Evolutionary conservation across 2,888 invertebrate species (phyloP), one percentile per base, ranked within the genome.

Genomic region (Diarsia brunnea): DNA sequence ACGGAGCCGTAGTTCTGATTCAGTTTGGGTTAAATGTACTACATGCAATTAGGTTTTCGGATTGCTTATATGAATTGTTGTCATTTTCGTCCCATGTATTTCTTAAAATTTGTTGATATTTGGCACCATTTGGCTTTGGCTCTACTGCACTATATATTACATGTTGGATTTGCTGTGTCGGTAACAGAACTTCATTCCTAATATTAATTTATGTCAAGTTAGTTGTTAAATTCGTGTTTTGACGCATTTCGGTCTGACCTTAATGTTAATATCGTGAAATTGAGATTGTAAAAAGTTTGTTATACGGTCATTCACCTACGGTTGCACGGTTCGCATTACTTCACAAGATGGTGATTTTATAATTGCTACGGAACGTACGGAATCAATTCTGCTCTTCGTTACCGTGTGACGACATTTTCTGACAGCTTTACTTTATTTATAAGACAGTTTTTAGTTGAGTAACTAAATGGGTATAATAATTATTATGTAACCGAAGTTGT

Each of bases 371-470:
- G 67, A 77, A 84, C 78, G 72, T 81, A 76, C 65, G 61, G 72
- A 79, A 72, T 78, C 61, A 77, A 67, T 71, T 64, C 51, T 75
- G 81, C 71, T 75, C 79, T 82, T 85, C 85, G 88, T 89, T 91
- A 91, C 90, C 89, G 86, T 87, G 79, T 81, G 77, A 85, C 87
- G 87, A 90, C 88, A 90, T 89, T 92, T 93, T 92, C 89, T 89
- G 93, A 95, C 94, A 95, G 95, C 95, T 96, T 95, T 95, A 95
- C 92, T 94, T 94, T 93, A 91, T 93, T 93, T 92, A 84, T 94
- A 95, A 93, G 93, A 84, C 69, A 87, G 88, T 90, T 91, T 89
- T 87, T 80, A 72, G 87, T 89, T 88, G 85, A 86, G 21, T 80
- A 66, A 85, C 81, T 89, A 73, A 86, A 86, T 85, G 86, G 79